Evolutionary conservation across 2,888 invertebrate genomes (phyloP).

Genomic region (Eilema sororculum): DNA sequence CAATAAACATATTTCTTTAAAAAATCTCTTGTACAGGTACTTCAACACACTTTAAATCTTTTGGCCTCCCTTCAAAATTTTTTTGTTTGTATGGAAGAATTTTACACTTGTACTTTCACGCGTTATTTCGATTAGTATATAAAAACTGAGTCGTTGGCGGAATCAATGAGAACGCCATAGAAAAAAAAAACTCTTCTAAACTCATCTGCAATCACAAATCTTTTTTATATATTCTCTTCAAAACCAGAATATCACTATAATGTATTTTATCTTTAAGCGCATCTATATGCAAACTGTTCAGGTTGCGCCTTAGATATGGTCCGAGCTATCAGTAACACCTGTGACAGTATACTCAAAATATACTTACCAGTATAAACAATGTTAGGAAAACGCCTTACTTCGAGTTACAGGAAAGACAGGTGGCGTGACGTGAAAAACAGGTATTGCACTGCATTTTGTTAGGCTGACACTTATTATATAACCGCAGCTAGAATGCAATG

Average conservation of each 20-base stretch:
- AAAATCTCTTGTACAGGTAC: no score
- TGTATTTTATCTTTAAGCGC: not conserved
- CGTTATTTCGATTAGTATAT: no score
- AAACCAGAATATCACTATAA: not conserved
- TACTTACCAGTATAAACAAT: not conserved
- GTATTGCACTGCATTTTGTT: not conserved
- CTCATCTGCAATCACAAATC: not conserved
- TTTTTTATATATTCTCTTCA: no score
- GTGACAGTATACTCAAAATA: slow-evolving; percentile 8
- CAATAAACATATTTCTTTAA: not conserved
- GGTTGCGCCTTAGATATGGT: not conserved
- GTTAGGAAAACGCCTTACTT: not conserved
- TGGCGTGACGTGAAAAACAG: not conserved
- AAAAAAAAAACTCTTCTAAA: not conserved
- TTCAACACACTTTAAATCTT: no score
- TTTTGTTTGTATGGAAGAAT: no score
- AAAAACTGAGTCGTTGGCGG: no score
- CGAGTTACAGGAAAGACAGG: not conserved
- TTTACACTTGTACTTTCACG: no score
- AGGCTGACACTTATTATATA: not conserved
- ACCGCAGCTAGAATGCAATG: not conserved
- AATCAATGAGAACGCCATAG: no score
- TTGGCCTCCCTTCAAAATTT: no score
- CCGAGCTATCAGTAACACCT: slow-evolving; percentile 8
- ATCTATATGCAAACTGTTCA: not conserved